phyloP scores from a whole-genome alignment of 2,888 invertebrate species.

The Iphiclides podalirius region DNA sequence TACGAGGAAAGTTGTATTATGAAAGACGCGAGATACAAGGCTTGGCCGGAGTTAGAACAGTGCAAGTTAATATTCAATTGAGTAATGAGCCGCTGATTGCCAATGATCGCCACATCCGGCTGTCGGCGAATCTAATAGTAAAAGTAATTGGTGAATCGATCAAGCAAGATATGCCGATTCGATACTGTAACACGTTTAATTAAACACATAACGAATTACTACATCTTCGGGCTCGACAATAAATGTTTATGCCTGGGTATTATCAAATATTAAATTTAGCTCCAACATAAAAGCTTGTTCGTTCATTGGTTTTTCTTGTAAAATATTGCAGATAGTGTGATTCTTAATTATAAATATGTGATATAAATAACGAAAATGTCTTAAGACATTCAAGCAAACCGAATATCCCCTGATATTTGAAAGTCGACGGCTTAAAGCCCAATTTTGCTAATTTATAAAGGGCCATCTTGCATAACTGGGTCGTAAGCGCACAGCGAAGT shows the following conservation, averaged over 20 bases:
- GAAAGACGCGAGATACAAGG: too few species aligned
- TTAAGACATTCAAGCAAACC: too few species aligned
- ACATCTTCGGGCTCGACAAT: background rate
- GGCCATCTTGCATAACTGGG: constrained; percentile 27
- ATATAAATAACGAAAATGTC: too few species aligned
- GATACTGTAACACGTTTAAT: background rate
- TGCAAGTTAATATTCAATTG: constrained; percentile 37
- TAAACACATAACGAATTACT: background rate
- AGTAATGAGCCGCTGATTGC: constrained; percentile 40
- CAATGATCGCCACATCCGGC: constrained; percentile 39
- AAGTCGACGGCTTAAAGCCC: too few species aligned
- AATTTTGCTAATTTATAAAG: constrained; percentile 9
- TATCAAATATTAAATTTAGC: background rate
- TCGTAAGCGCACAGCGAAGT: constrained; percentile 32
- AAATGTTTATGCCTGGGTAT: background rate
- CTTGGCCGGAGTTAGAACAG: constrained; percentile 21
- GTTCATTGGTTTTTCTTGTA: too few species aligned
- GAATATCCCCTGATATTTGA: too few species aligned
- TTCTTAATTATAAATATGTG: too few species aligned
- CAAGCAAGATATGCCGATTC: constrained; percentile 28
- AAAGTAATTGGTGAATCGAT: constrained; percentile 42
- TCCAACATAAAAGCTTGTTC: background rate
- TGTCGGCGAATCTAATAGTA: constrained; percentile 41
- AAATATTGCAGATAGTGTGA: too few species aligned
- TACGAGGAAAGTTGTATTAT: too few species aligned